These are phyloP conservation scores for Orestias chungarensis DNA, from an alignment of 2,797 vertebrate species.

Conservation along the genomic window DNA sequence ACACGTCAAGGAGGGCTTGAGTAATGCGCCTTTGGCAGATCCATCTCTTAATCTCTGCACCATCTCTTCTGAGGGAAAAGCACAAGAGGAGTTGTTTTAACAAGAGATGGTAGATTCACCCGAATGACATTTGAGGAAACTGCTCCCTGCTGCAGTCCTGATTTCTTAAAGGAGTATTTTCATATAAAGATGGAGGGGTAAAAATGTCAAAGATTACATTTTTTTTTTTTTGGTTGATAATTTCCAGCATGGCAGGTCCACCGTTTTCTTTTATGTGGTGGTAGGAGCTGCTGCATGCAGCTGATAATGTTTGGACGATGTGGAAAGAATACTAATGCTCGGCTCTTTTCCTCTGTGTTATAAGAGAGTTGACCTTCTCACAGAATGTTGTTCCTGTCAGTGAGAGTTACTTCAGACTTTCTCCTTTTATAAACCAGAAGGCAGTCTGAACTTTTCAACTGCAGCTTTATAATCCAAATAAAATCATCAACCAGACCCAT, in stretches of 20 bases:
- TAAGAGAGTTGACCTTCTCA: slow-evolving; percentile 73
- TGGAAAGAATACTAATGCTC: slow-evolving; percentile 68
- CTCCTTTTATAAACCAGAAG: slow-evolving; percentile 56
- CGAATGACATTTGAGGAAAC: slow-evolving; percentile 45
- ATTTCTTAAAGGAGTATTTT: slow-evolving; percentile 41
- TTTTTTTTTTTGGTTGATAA: too few relatives aligned
- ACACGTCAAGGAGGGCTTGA: slow-evolving; percentile 60
- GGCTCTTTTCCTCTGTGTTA: slow-evolving; percentile 57
- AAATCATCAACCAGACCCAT: slow-evolving; percentile 13
- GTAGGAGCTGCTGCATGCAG: slow-evolving; percentile 59
- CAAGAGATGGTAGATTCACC: slow-evolving; percentile 39
- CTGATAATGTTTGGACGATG: slow-evolving; percentile 63
- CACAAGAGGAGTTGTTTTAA: slow-evolving; percentile 60
- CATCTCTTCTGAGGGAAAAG: slow-evolving; percentile 59
- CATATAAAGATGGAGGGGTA: slow-evolving; percentile 2
- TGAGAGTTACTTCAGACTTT: slow-evolving; percentile 57
- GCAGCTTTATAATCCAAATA: slow-evolving; percentile 8
- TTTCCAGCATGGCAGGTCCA: slow-evolving; percentile 15
- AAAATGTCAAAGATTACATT: slow-evolving; percentile 34
- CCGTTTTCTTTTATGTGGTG: slow-evolving; percentile 21
- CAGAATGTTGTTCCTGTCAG: slow-evolving; percentile 68
- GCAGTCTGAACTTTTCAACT: slow-evolving; percentile 41
- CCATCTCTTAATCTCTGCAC: slow-evolving; percentile 59
- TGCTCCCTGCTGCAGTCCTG: slow-evolving; percentile 22
- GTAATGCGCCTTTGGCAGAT: slow-evolving; percentile 63